Evolutionary conservation across 2,113 vertebrate species (phyloP).

Genomic region (Microtus richardsoni): DNA sequence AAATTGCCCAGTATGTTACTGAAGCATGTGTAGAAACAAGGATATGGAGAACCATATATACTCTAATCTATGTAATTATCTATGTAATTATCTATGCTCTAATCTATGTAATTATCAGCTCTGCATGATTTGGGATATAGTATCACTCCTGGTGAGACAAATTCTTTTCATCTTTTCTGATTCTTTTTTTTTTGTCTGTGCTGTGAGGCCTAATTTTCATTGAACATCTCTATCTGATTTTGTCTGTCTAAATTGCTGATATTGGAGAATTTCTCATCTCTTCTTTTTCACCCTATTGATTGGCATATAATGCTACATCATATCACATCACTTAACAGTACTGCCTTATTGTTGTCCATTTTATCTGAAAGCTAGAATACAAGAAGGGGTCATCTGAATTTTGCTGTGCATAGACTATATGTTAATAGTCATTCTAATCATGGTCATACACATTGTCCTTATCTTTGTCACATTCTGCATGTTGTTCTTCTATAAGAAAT

Average conservation of each 20-base stretch:
- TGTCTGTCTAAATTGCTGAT: neutral
- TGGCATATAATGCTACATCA: neutral
- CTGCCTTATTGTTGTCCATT: neutral
- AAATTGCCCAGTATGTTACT: neutral
- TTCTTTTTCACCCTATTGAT: neutral
- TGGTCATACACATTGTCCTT: neutral
- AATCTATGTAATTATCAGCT: constrained; percentile 29
- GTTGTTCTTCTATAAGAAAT: neutral
- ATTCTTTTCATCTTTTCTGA: neutral
- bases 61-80: constrained; percentile 4
- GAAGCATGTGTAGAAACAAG: neutral
- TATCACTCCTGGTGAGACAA: neutral
- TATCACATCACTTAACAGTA: neutral
- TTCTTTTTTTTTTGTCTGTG: neutral
- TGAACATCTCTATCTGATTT: neutral
- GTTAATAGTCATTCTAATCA: neutral
- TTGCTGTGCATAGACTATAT: neutral
- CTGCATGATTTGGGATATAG: neutral
- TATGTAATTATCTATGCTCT: neutral
- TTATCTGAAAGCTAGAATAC: neutral
- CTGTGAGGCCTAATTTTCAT: neutral
- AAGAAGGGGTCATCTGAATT: neutral
- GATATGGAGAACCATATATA: neutral
- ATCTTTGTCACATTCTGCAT: neutral
- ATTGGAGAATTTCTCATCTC: neutral